phyloP scores from a whole-genome alignment of 2,113 vertebrate species.

The Mungos mungo region DNA sequence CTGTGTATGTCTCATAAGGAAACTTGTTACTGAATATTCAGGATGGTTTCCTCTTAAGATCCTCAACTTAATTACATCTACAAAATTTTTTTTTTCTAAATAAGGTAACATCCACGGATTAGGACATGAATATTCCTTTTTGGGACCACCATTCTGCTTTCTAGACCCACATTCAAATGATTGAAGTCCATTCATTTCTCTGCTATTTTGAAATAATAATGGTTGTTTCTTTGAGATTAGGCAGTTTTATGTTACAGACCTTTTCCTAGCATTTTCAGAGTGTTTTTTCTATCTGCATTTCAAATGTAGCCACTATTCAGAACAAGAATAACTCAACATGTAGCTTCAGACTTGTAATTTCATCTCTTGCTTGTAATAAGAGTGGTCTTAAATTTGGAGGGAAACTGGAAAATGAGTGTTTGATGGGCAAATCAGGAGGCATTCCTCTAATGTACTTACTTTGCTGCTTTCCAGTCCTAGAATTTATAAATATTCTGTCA shows the following conservation, averaged over 20 bases:
- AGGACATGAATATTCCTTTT: not conserved
- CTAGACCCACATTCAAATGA: not conserved
- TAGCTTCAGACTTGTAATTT: not conserved
- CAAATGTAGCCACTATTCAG: not conserved
- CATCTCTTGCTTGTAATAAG: constrained; percentile 20
- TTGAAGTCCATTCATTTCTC: constrained; percentile 22
- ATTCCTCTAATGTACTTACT: not conserved
- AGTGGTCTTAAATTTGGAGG: constrained; percentile 34
- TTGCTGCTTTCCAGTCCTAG: not conserved
- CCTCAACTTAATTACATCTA: not conserved
- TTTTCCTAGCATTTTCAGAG: constrained; percentile 11
- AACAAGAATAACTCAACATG: not conserved
- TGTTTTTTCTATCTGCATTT: not conserved
- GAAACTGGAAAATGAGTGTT: constrained; percentile 5
- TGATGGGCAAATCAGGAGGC: constrained; percentile 7
- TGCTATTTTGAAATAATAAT: constrained; percentile 28
- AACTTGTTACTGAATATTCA: not conserved
- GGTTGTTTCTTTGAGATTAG: constrained; percentile 43
- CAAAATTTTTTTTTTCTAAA: not conserved
- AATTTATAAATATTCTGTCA: not conserved
- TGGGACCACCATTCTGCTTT: not conserved
- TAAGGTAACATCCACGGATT: not conserved
- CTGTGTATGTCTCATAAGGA: not conserved
- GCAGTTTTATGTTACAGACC: not conserved
- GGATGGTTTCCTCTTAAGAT: not conserved